Evolutionary conservation across 2,888 invertebrate genomes (phyloP).

Genomic region (Orthonevra nobilis): DNA sequence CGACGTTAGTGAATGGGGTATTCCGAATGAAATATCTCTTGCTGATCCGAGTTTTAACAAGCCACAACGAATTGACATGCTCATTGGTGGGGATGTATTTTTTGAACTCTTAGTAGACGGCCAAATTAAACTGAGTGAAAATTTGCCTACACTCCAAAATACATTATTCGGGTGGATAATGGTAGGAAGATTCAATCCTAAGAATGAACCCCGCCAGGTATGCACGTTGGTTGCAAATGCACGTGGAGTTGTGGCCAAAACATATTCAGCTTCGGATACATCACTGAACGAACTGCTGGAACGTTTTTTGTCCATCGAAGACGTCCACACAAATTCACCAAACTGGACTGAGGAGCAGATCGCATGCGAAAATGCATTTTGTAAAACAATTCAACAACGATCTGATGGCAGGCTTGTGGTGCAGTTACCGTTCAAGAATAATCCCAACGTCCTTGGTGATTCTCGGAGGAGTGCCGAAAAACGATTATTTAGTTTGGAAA

Average conservation of each 20-base stretch:
- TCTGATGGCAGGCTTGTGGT: slow-evolving; percentile 14
- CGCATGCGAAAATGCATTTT: slow-evolving; percentile 1
- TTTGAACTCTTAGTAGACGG: slow-evolving; percentile 28
- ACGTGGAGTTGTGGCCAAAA: background rate
- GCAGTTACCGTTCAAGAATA: slow-evolving; percentile 32
- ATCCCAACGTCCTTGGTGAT: slow-evolving; percentile 32
- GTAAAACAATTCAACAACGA: background rate
- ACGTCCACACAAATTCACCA: slow-evolving; percentile 4
- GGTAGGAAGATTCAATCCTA: slow-evolving; percentile 8
- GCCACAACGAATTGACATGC: slow-evolving; percentile 30
- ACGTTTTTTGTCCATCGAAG: background rate
- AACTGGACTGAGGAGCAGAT: slow-evolving; percentile 16
- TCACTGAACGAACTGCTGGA: slow-evolving; percentile 4
- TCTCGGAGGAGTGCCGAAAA: slow-evolving; percentile 27
- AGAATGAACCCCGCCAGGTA: background rate
- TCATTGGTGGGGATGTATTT: slow-evolving; percentile 27
- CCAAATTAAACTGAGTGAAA: slow-evolving; percentile 8
- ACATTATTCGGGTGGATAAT: slow-evolving; percentile 35
- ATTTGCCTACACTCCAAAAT: slow-evolving; percentile 5
- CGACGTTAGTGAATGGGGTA: slow-evolving; percentile 12
- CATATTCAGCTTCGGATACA: background rate
- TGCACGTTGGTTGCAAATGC: background rate
- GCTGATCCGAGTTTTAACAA: slow-evolving; percentile 27
- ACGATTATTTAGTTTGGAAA: slow-evolving; percentile 18
- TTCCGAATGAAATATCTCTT: slow-evolving; percentile 19